Conservation (phyloP, 2,888 invertebrate species). For the Drosophila emarginata region DNA sequence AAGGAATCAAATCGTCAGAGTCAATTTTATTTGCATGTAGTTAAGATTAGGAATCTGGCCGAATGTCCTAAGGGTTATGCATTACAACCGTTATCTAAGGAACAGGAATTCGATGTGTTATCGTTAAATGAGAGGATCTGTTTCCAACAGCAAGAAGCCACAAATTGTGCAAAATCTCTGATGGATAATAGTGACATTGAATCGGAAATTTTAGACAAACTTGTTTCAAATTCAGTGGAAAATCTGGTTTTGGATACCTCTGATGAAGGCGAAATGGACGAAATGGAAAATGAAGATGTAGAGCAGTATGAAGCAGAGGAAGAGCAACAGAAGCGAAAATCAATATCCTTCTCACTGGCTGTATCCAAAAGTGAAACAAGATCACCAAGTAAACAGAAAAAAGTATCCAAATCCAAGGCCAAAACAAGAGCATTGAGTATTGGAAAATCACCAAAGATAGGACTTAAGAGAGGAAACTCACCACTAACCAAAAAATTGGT, state of each 20-base stretch:
- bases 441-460: background rate
- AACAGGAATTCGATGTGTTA: constrained; percentile 40
- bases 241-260: constrained; percentile 27
- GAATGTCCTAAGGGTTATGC: constrained; percentile 47
- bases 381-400: background rate
- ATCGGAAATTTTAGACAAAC: constrained; percentile 40
- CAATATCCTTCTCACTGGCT: background rate
- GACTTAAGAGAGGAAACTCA: background rate
- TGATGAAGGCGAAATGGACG: background rate
- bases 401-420: background rate
- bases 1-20: constrained; percentile 70
- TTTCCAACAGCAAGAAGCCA: constrained; percentile 57
- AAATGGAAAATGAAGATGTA: background rate
- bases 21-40: constrained; percentile 64
- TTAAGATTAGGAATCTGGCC: constrained; percentile 55
- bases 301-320: background rate
- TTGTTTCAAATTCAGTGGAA: background rate
- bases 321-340: background rate
- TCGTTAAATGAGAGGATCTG: constrained; percentile 69
- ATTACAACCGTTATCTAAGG: constrained; percentile 27
- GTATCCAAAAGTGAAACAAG: background rate
- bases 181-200: constrained; percentile 68
- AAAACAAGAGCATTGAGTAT: background rate
- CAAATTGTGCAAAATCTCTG: constrained; percentile 43
- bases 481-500: background rate